phyloP scores from a whole-genome alignment of 1,140 invertebrate genomes.

The Heliconius eleuchia region DNA sequence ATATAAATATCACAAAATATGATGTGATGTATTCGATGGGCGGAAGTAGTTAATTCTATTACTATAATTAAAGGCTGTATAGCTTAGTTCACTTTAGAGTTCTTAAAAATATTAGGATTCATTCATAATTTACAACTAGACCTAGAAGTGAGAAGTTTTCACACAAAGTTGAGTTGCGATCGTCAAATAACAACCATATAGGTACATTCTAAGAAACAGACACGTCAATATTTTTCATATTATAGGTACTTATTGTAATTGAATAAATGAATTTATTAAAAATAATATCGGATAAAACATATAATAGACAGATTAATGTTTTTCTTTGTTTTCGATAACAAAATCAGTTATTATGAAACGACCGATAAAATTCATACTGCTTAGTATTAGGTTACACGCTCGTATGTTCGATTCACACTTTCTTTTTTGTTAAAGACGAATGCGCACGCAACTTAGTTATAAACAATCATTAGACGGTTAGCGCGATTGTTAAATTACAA shows the following conservation, averaged over 20 bases:
- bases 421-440: not conserved
- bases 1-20: constrained; percentile 18
- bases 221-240: not conserved
- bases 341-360: not conserved
- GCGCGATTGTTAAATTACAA: not conserved
- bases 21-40: constrained; percentile 34
- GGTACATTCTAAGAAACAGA: not conserved
- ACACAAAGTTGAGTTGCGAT: constrained; percentile 2
- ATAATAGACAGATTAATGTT: too few relatives aligned
- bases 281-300: too few relatives aligned
- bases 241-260: too few relatives aligned
- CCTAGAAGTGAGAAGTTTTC: constrained; percentile 17
- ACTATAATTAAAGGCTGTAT: constrained; percentile 39
- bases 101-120: constrained; percentile 66
- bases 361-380: too few relatives aligned
- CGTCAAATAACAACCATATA: not conserved
- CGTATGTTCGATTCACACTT: not conserved
- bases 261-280: too few relatives aligned
- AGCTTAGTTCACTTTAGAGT: constrained; percentile 44
- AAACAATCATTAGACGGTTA: not conserved
- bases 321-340: not conserved
- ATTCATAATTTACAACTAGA: constrained; percentile 60
- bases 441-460: not conserved
- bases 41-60: constrained; percentile 34
- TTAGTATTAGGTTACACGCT: too few relatives aligned